Evolutionary conservation across 1,140 invertebrate genomes (phyloP).

Genomic region (Araneus ventricosus): DNA sequence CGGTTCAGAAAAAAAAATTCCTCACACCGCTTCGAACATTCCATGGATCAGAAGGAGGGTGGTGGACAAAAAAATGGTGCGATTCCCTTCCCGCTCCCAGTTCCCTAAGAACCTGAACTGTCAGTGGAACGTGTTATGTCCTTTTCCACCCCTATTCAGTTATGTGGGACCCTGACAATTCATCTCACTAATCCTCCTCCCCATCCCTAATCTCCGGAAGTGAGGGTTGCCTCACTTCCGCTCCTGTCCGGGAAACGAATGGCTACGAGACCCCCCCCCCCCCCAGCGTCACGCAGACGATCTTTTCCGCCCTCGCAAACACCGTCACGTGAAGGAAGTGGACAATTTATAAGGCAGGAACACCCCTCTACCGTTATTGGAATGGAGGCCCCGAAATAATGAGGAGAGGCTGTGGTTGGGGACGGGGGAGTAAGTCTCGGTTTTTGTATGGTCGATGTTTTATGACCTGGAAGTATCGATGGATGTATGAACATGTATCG

Average conservation of each 20-base stretch:
- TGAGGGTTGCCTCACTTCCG: slow-evolving; percentile 66
- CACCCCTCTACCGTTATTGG: not conserved
- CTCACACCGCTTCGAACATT: not conserved
- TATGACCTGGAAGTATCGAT: slow-evolving; percentile 29
- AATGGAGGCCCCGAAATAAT: not conserved
- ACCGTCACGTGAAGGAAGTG: slow-evolving; percentile 61
- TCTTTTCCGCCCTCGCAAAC: slow-evolving; percentile 19
- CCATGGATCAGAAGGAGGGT: not conserved
- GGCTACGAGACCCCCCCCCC: not conserved
- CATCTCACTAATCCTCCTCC: slow-evolving; percentile 2
- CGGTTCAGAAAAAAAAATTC: too few species aligned
- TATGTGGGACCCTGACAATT: not conserved
- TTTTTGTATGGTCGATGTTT: not conserved
- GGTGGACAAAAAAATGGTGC: not conserved
- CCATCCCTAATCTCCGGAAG: slow-evolving; percentile 61
- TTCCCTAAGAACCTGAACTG: not conserved
- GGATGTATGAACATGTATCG: not conserved
- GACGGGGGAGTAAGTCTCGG: not conserved
- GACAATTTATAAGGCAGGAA: slow-evolving; percentile 64
- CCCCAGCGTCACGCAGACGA: slow-evolving; percentile 35
- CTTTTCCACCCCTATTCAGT: not conserved
- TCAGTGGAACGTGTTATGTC: not conserved
- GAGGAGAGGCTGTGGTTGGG: not conserved
- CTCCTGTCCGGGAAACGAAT: slow-evolving; percentile 49
- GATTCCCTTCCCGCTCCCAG: not conserved